These are phyloP conservation scores for Triops cancriformis DNA, from an alignment of 1,140 invertebrate species.

Conservation along the genomic window DNA sequence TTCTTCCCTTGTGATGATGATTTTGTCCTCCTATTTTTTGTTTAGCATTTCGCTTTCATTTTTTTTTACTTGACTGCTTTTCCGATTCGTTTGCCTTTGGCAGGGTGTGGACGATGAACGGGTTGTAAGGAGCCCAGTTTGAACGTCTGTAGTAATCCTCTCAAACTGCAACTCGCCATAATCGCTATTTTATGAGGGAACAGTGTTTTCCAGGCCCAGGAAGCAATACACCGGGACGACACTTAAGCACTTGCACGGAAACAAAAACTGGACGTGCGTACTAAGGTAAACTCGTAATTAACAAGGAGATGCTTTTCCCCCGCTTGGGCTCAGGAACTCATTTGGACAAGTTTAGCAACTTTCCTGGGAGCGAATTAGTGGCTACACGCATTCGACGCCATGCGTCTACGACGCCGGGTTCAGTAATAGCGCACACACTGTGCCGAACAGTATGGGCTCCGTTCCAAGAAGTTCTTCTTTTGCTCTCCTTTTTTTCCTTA, in stretches of 20 bases:
- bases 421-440: not conserved
- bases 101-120: not conserved
- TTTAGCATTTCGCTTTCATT: not conserved
- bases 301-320: not conserved
- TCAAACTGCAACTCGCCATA: not conserved
- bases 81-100: not conserved
- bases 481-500: too few species aligned
- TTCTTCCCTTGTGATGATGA: not conserved
- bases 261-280: too few species aligned
- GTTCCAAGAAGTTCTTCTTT: not conserved
- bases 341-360: not conserved
- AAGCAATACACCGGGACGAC: too few species aligned
- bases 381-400: slow-evolving; percentile 1
- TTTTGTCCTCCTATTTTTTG: not conserved
- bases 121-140: not conserved
- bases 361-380: not conserved
- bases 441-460: not conserved
- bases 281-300: not conserved
- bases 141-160: not conserved
- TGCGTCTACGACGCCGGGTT: not conserved
- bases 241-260: too few species aligned
- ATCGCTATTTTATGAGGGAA: too few species aligned
- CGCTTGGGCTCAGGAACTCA: not conserved
- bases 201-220: too few species aligned
- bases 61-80: not conserved